Conservation (phyloP, 2,113 vertebrate species). For the Hippocampus abdominalis region DNA sequence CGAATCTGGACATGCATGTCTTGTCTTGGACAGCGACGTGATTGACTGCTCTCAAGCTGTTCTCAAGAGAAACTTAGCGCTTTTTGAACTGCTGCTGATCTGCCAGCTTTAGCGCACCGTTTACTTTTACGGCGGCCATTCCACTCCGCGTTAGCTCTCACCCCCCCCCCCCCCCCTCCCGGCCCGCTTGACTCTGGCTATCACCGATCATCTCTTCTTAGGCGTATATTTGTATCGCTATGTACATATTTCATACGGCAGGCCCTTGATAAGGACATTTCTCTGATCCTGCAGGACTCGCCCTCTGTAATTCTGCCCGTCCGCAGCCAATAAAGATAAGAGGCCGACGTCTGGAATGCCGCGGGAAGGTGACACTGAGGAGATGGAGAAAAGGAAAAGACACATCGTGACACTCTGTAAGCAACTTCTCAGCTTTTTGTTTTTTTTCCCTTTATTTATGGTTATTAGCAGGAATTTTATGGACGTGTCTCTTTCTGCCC, state of each 20-base stretch:
- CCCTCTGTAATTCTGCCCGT: conserved; percentile 46
- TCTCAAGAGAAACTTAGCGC: conserved; percentile 16
- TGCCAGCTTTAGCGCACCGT: conserved; percentile 35
- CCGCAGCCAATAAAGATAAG: conserved; percentile 72
- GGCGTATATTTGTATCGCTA: neutral
- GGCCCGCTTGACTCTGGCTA: neutral
- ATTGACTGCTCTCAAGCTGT: neutral
- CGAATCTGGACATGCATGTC: neutral
- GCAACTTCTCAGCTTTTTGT: neutral
- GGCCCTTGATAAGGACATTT: conserved; percentile 5
- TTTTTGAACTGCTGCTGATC: conserved; percentile 17
- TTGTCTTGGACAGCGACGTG: neutral
- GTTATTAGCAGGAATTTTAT: neutral
- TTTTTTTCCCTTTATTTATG: conserved; percentile 8
- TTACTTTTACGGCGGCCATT: conserved; percentile 40
- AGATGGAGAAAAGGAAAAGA: conserved; percentile 34
- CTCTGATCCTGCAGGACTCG: conserved; percentile 34
- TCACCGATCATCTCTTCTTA: neutral
- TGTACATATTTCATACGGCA: neutral
- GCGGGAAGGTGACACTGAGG: conserved; percentile 47
- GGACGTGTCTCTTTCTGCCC: too few species aligned
- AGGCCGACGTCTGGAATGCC: conserved; percentile 57
- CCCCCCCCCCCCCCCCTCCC: neutral
- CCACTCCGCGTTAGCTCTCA: neutral
- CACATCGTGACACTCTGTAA: conserved; percentile 18